Percentiles rank a stretch among this genome's conserved stretches.
Evolutionary conservation across 2,888 invertebrate genomes (phyloP).

Genomic region (Euplexia lucipara): DNA sequence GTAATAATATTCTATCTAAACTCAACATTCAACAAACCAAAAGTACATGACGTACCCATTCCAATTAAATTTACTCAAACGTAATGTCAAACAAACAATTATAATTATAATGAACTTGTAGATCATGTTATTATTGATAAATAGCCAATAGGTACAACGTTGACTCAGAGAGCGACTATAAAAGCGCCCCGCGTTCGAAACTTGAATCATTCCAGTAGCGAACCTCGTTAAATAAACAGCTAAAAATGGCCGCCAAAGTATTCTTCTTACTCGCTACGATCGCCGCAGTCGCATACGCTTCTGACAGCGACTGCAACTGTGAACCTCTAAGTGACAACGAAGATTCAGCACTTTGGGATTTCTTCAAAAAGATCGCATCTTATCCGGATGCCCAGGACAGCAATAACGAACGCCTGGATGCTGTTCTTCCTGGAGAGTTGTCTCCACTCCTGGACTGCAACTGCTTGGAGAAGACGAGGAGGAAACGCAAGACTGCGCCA

Average conservation of each 20-base stretch:
- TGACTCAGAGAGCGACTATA: constrained; percentile 52
- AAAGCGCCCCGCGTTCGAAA: constrained; percentile 13
- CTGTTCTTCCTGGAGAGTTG: constrained; percentile 65
- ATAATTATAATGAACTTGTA: constrained; percentile 29
- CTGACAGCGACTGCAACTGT: constrained; percentile 57
- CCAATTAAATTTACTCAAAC: constrained; percentile 20
- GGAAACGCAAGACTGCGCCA: constrained; percentile 60
- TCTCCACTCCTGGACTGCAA: constrained; percentile 63
- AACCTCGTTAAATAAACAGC: constrained; percentile 28
- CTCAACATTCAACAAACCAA: neutral
- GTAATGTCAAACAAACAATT: constrained; percentile 41
- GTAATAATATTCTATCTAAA: too few species aligned
- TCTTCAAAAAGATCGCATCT: constrained; percentile 56
- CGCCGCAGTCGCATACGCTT: constrained; percentile 30
- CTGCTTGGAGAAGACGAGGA: constrained; percentile 64
- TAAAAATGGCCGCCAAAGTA: constrained; percentile 65
- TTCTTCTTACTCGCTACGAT: constrained; percentile 52
- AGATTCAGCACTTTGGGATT: constrained; percentile 41
- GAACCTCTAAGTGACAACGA: constrained; percentile 20
- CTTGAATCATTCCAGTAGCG: constrained; percentile 55
- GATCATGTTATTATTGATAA: constrained; percentile 5
- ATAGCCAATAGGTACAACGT: neutral
- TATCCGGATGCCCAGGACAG: constrained; percentile 14
- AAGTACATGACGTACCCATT: constrained; percentile 8
- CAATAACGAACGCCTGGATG: constrained; percentile 34